Conservation (phyloP, 2,113 vertebrate genomes). For the Panthera leo region DNA sequence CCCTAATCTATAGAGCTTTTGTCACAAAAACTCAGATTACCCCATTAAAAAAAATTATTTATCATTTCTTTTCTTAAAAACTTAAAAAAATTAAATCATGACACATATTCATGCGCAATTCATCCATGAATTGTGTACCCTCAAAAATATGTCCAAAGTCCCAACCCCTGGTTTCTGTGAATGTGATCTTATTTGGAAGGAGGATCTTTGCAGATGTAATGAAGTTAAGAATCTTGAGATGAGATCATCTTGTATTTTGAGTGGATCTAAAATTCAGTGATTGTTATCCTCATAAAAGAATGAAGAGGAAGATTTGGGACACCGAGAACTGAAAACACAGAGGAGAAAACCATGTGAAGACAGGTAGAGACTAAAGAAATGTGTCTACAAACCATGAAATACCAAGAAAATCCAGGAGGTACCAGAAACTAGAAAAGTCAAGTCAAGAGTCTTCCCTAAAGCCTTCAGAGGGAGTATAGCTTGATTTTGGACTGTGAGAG, state of each 20-base stretch:
- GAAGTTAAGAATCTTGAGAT: neutral
- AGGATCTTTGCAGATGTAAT: neutral
- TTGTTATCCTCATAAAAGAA: neutral
- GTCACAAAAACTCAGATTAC: neutral
- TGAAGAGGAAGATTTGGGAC: neutral
- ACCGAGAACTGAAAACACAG: neutral
- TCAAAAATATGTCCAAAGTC: neutral
- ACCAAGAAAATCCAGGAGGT: neutral
- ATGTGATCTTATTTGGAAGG: neutral
- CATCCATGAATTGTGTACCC: neutral
- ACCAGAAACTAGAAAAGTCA: neutral
- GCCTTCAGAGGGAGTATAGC: neutral
- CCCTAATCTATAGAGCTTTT: neutral
- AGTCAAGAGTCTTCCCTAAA: neutral
- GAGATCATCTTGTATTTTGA: neutral
- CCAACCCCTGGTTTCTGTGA: neutral
- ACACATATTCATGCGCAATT: neutral
- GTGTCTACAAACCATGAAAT: neutral
- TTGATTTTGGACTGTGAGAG: neutral
- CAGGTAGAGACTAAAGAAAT: neutral
- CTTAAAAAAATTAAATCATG: neutral
- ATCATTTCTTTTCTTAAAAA: neutral
- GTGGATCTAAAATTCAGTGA: neutral
- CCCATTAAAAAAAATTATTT: neutral
- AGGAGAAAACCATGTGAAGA: neutral